Evolutionary conservation across 2,113 vertebrate species (phyloP).

Genomic region (Myrmophylax atrothorax): DNA sequence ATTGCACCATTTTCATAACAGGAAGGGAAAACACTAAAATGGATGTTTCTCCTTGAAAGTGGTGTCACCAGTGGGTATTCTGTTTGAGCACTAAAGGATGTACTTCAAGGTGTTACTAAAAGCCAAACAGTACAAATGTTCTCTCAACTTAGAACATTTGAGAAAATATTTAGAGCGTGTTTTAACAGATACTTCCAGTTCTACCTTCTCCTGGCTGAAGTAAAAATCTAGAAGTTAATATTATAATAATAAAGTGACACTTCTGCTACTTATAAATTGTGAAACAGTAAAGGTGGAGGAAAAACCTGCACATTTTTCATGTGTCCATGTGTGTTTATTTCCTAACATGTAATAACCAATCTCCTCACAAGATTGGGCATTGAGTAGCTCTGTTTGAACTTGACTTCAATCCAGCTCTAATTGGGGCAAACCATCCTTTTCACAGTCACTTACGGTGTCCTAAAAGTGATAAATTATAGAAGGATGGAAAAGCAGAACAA

Average conservation of each 20-base stretch:
- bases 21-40: not conserved
- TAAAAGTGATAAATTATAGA: conserved; percentile 24
- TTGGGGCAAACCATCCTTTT: not conserved
- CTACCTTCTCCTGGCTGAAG: not conserved
- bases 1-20: not conserved
- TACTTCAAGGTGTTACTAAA: not conserved
- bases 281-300: not conserved
- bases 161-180: not conserved
- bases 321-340: not conserved
- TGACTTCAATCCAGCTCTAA: not conserved
- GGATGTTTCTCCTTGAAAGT: not conserved
- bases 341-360: not conserved
- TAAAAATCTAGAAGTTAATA: not conserved
- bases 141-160: not conserved
- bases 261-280: not conserved
- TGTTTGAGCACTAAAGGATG: not conserved
- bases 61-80: not conserved
- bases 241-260: not conserved
- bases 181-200: not conserved
- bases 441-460: not conserved
- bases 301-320: not conserved
- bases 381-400: not conserved
- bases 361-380: not conserved
- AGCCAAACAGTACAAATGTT: not conserved
- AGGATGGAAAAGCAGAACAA: not conserved